Conservation (phyloP, 2,797 vertebrate genomes). For the Rhinogobio ventralis region DNA sequence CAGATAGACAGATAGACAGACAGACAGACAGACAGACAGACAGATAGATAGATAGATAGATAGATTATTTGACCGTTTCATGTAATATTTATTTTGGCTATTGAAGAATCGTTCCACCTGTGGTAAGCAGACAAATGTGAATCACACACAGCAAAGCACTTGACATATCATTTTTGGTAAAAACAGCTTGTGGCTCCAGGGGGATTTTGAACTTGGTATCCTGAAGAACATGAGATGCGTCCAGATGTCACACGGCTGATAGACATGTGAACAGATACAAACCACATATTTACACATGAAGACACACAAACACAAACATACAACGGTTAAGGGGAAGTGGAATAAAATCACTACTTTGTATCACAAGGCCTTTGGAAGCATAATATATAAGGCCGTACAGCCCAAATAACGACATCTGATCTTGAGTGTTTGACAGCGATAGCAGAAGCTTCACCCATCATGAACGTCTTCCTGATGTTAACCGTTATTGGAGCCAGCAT, state of each 20-base stretch:
- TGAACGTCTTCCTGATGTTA: conserved; percentile 69
- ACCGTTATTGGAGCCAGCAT: conserved; percentile 54
- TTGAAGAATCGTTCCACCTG: too few relatives aligned
- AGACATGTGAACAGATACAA: conserved; percentile 57
- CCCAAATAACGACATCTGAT: background rate
- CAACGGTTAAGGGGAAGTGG: conserved; percentile 65
- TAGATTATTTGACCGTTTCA: too few relatives aligned
- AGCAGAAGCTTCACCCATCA: conserved; percentile 53
- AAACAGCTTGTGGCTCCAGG: background rate
- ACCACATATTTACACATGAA: conserved; percentile 56
- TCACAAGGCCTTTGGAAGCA: conserved; percentile 67
- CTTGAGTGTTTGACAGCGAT: background rate
- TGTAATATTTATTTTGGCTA: background rate
- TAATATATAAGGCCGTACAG: conserved; percentile 55
- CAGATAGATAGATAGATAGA: background rate
- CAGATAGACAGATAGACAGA: background rate
- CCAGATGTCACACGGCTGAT: conserved; percentile 40
- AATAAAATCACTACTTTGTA: conserved; percentile 43
- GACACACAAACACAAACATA: conserved; percentile 22
- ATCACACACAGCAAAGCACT: background rate
- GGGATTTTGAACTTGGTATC: conserved; percentile 33
- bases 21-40: background rate
- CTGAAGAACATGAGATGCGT: conserved; percentile 8
- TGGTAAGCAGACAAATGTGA: background rate
- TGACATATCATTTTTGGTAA: background rate